Percentiles rank a stretch among this genome's conserved stretches.
These are phyloP conservation scores for Atherix ibis DNA, from an alignment of 2,888 invertebrate genomes.

Conservation along the genomic window DNA sequence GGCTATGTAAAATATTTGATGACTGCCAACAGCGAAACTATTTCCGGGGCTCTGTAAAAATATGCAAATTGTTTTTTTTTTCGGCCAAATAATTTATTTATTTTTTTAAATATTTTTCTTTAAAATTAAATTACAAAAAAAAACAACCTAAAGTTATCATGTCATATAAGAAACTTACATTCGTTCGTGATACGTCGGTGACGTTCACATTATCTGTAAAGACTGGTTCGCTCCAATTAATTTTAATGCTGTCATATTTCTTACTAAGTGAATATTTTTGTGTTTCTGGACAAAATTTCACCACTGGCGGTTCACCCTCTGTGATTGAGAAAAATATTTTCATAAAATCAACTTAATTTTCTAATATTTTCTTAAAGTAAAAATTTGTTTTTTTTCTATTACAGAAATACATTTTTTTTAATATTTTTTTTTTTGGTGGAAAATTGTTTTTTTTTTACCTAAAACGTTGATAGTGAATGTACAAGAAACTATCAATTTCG, in stretches of 20 bases:
- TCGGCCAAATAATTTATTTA: too few relatives aligned
- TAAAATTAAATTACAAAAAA: too few relatives aligned
- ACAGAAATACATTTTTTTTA: too few relatives aligned
- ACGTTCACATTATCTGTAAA: slow-evolving; percentile 36
- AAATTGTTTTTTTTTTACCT: slow-evolving; percentile 8
- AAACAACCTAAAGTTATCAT: too few relatives aligned
- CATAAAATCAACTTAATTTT: neutral
- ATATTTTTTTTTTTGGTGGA: neutral
- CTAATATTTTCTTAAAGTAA: too few relatives aligned
- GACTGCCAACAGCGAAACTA: slow-evolving; percentile 31
- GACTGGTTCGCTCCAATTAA: slow-evolving; percentile 34
- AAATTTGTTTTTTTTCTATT: too few relatives aligned
- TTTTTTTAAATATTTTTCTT: too few relatives aligned
- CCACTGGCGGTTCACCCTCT: slow-evolving; percentile 35
- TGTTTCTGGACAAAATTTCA: slow-evolving; percentile 33
- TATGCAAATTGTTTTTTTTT: slow-evolving; percentile 3
- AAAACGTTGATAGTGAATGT: slow-evolving; percentile 12
- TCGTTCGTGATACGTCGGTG: slow-evolving; percentile 27
- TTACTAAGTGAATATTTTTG: slow-evolving; percentile 13
- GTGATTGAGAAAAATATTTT: slow-evolving; percentile 3
- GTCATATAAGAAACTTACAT: too few relatives aligned
- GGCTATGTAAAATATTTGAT: slow-evolving; percentile 35
- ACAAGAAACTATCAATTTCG: slow-evolving; percentile 22
- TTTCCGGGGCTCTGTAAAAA: slow-evolving; percentile 30
- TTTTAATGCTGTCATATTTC: slow-evolving; percentile 16